Evolutionary conservation across 92 coral and sea anemone species (phyloP).

Genomic region (Parazoanthus atlanticus): DNA sequence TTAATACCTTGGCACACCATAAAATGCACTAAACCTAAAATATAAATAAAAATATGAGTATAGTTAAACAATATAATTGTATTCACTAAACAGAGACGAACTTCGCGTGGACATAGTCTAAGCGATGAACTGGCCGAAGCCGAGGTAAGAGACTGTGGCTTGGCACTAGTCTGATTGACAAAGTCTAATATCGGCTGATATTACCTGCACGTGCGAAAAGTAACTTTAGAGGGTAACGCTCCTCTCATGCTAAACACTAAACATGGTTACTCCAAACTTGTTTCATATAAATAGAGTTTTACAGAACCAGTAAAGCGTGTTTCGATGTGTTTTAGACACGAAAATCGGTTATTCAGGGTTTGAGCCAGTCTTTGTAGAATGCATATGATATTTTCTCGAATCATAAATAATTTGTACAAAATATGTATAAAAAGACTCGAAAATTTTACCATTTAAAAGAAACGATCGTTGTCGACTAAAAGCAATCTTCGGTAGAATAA

Average conservation of each 20-base stretch:
- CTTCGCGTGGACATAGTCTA: slow-evolving; percentile 63
- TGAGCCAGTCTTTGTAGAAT: too few relatives aligned
- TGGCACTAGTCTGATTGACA: neutral
- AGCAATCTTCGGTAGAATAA: too few relatives aligned
- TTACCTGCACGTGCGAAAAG: slow-evolving; percentile 6
- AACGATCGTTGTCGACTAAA: too few relatives aligned
- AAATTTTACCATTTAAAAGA: too few relatives aligned
- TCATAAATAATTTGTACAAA: too few relatives aligned
- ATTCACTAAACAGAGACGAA: slow-evolving; percentile 47
- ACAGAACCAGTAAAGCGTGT: too few relatives aligned
- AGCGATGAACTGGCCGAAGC: slow-evolving; percentile 92
- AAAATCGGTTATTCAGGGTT: too few relatives aligned
- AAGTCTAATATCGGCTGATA: neutral
- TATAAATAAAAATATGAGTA: neutral
- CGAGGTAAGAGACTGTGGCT: slow-evolving; percentile 70
- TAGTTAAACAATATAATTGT: slow-evolving; percentile 22
- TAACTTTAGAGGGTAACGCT: too few relatives aligned
- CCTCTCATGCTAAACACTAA: neutral
- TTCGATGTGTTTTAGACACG: too few relatives aligned
- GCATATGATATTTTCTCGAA: too few relatives aligned
- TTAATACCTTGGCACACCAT: neutral
- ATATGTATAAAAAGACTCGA: too few relatives aligned
- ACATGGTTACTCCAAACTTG: neutral
- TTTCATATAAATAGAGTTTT: neutral
- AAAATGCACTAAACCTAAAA: neutral